A percentile compares a stretch with the other conserved stretches of the same genome.
phyloP scores from a whole-genome alignment of 2,888 invertebrate species.

The Portevinia maculata region DNA sequence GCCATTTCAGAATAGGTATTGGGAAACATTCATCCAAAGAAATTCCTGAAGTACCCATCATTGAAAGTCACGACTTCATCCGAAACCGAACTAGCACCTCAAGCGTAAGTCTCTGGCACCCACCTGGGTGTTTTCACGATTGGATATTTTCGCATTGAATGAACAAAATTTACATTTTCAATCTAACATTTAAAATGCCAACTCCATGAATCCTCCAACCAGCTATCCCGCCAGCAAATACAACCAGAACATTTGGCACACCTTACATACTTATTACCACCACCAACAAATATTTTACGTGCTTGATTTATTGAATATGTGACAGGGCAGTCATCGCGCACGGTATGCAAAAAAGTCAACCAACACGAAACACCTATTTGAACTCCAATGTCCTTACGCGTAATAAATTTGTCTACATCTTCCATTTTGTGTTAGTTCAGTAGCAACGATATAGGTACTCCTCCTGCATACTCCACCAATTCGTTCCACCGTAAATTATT shows the following conservation, averaged over 20 bases:
- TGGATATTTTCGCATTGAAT: conserved; percentile 45
- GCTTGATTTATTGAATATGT: conserved; percentile 55
- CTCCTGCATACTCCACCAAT: conserved; percentile 10
- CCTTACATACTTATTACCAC: conserved; percentile 43
- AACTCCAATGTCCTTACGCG: conserved; percentile 56
- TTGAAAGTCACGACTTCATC: conserved; percentile 21
- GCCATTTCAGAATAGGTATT: neutral
- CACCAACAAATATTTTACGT: conserved; percentile 53
- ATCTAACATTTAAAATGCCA: conserved; percentile 68
- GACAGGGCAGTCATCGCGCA: conserved; percentile 34
- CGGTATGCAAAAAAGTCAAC: neutral
- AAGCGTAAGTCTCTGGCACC: conserved; percentile 23
- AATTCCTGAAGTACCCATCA: neutral
- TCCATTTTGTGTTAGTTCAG: conserved; percentile 35
- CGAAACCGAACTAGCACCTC: neutral
- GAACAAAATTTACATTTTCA: conserved; percentile 65
- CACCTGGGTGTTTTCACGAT: conserved; percentile 56
- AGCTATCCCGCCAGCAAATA: conserved; percentile 7
- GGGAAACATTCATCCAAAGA: neutral
- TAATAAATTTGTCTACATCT: conserved; percentile 66
- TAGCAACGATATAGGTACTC: conserved; percentile 14
- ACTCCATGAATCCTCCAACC: conserved; percentile 25
- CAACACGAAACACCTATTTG: conserved; percentile 30
- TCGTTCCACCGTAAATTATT: conserved; percentile 55
- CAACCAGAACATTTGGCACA: conserved; percentile 46